Base-by-base conservation (phyloP, 1,140 invertebrate species). In the Pemphigus obesinymphae region DNA sequence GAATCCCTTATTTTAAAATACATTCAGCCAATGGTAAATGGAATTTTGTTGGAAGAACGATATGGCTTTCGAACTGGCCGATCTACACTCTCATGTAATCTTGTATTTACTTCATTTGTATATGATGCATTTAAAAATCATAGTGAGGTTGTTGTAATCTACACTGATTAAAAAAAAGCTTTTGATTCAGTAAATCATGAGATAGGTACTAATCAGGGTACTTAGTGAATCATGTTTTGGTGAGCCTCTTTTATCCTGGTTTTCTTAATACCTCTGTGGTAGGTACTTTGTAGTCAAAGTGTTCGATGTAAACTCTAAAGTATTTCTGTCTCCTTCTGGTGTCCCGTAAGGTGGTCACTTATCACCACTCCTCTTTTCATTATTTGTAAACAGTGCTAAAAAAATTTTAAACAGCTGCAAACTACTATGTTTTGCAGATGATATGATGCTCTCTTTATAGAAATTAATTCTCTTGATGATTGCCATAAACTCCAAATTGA, bases 181-280 rank as follows among this genome's bases (percentile, higher is more conserved):
- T 85, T 85, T 82, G 85, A 86, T 72, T 84, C 82, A 43, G 82
- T 86, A 53, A 84, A 26, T 76, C 83, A 85, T 72, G 31, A 58
- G 29, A 81, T n/a, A n/a, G n/a, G n/a, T 84, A 63, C 68, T 85
- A 45, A 34, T 84, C 11, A 76, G 82, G 26, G 84, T 84, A 72
- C 45, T 85, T 26, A 48, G 26, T 5, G 37, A 15, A 17, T 68
- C 53, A 15, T 82, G 83, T 8, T 40, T 84, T 20, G 50, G 48
- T 34, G 53, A 37, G 13, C 34, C n/a, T 58, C 26, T 58, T n/a
- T 11, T 80, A 26, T 15, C 31, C 17, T 80, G 75, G 75, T 80
- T 80, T 58, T n/a, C n/a, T n/a, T 80, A 34, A 17, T 80, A 80
- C 37, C 31, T 80, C 17, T 23, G 7, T 80, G 29, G n/a, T 37